A percentile compares a stretch with the other conserved stretches of the same genome.
phyloP scores from a whole-genome alignment of 2,888 invertebrate species.

The Paralinhomoeus sp. region DNA sequence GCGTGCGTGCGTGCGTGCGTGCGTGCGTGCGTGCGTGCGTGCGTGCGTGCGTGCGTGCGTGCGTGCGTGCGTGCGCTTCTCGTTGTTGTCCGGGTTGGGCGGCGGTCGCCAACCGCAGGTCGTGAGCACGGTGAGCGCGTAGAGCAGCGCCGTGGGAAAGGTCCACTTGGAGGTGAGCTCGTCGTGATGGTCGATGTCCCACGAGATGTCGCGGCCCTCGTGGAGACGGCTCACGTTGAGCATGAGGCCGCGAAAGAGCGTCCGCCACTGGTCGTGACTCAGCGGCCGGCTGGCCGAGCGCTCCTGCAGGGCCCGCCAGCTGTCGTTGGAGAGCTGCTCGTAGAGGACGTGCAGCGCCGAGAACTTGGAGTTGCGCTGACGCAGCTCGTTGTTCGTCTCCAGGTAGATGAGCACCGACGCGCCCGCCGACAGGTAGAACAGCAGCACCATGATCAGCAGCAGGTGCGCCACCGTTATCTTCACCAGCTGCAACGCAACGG shows the following conservation, averaged over 20 bases:
- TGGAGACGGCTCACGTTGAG: slow-evolving; percentile 9
- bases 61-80: too few species aligned
- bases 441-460: slow-evolving; percentile 19
- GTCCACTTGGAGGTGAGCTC: slow-evolving; percentile 24
- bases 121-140: slow-evolving; percentile 25
- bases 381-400: neutral
- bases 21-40: too few species aligned
- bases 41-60: too few species aligned
- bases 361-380: too few species aligned
- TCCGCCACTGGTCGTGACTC: neutral
- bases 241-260: neutral
- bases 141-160: slow-evolving; percentile 22
- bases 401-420: slow-evolving; percentile 1
- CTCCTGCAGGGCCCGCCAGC: slow-evolving; percentile 2
- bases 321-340: slow-evolving; percentile 2
- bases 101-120: slow-evolving; percentile 23
- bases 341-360: too few species aligned
- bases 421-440: slow-evolving; percentile 23
- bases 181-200: slow-evolving; percentile 16
- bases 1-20: too few species aligned
- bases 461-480: slow-evolving; percentile 25
- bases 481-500: slow-evolving; percentile 8
- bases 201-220: slow-evolving; percentile 17
- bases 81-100: too few species aligned
- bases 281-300: neutral